Conservation (phyloP, 1,140 invertebrate genomes). For the Druon quercuslanigerum region DNA sequence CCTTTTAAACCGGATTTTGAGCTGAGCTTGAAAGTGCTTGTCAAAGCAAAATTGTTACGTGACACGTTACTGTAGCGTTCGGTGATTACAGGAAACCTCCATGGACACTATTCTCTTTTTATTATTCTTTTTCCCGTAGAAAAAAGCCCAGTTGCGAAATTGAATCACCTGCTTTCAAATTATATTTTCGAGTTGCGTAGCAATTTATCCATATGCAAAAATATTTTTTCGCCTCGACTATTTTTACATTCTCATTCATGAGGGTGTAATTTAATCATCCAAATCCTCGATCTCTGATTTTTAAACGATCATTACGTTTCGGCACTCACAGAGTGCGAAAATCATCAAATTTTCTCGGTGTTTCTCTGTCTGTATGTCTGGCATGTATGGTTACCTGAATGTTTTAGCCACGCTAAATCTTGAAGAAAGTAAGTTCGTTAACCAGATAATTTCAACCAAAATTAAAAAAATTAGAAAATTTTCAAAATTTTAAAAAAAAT, state of each 20-base stretch:
- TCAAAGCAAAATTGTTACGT: constrained; percentile 31
- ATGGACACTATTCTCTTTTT: background rate
- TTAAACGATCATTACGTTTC: too few relatives aligned
- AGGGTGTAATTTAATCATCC: too few relatives aligned
- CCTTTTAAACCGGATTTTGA: constrained; percentile 23
- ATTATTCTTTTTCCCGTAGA: constrained; percentile 10
- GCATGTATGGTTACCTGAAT: too few relatives aligned
- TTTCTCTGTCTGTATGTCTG: too few relatives aligned
- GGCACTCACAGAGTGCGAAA: too few relatives aligned
- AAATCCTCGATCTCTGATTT: too few relatives aligned
- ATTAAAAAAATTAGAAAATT: too few relatives aligned
- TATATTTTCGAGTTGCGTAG: constrained; percentile 2
- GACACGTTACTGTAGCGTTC: constrained; percentile 13
- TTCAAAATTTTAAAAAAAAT: too few relatives aligned
- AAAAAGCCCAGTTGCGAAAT: background rate
- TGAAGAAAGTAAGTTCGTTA: too few relatives aligned
- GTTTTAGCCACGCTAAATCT: too few relatives aligned
- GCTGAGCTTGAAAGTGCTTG: constrained; percentile 15
- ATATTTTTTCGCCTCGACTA: background rate
- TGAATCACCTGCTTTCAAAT: constrained; percentile 23
- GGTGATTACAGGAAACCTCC: constrained; percentile 27
- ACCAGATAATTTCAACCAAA: too few relatives aligned
- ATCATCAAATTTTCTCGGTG: too few relatives aligned
- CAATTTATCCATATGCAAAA: background rate
- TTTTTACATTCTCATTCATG: background rate